Evolutionary conservation across 2,888 invertebrate species (phyloP).

Genomic region (Drosophila diplacantha): DNA sequence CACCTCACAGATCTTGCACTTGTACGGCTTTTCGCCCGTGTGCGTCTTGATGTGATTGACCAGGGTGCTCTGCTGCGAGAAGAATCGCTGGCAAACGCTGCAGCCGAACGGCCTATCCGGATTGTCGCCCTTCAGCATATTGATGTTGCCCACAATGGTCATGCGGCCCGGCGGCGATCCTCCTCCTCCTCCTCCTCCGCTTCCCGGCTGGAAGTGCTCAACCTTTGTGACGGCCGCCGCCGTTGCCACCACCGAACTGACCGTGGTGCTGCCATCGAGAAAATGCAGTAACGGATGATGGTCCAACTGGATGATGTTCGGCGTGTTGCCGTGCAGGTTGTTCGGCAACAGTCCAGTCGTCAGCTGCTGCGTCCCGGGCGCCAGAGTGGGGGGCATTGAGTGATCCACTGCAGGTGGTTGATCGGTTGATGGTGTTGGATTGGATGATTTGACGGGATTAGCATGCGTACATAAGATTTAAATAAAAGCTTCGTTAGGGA

Average conservation of each 20-base stretch:
- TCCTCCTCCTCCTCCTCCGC: constrained; percentile 7
- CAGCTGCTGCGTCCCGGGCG: constrained; percentile 60
- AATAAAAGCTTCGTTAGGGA: constrained; percentile 77
- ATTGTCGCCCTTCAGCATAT: constrained; percentile 63
- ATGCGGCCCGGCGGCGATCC: constrained; percentile 54
- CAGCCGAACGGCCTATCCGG: constrained; percentile 75
- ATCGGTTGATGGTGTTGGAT: constrained; percentile 34
- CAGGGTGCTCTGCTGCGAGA: constrained; percentile 75
- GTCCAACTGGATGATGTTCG: constrained; percentile 70
- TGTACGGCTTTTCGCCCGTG: constrained; percentile 75
- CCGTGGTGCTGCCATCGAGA: constrained; percentile 74
- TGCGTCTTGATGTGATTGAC: constrained; percentile 75
- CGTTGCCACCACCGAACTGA: constrained; percentile 71
- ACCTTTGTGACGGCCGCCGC: constrained; percentile 59
- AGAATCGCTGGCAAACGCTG: constrained; percentile 72
- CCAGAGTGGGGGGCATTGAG: constrained; percentile 60
- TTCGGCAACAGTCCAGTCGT: constrained; percentile 60
- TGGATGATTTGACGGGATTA: constrained; percentile 42
- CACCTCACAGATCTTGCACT: constrained; percentile 74
- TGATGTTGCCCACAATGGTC: constrained; percentile 59
- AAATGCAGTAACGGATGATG: constrained; percentile 75
- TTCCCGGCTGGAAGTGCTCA: constrained; percentile 54
- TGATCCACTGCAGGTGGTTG: constrained; percentile 56
- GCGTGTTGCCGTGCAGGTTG: constrained; percentile 64
- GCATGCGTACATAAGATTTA: constrained; percentile 76